phyloP scores from a whole-genome alignment of 2,113 vertebrate genomes.

The Catharus minimus region DNA sequence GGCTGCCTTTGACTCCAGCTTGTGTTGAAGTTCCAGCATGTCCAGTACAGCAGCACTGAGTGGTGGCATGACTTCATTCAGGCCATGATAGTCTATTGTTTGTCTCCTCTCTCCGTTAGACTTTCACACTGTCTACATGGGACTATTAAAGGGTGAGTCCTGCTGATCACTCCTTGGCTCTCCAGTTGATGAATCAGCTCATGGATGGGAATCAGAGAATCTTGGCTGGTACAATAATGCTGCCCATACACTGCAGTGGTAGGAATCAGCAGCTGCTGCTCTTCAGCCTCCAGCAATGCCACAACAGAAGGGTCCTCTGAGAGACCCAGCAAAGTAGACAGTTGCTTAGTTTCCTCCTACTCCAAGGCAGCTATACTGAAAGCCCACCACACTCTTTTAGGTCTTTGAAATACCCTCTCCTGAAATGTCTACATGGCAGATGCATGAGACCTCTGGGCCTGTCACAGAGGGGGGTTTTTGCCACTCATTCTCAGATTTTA shows the following conservation, averaged over 20 bases:
- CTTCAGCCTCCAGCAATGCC: not conserved
- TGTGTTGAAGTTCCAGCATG: not conserved
- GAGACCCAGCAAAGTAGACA: not conserved
- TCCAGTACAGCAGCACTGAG: not conserved
- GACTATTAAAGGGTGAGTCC: not conserved
- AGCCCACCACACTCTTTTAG: not conserved
- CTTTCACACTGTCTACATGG: not conserved
- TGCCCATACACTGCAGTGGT: not conserved
- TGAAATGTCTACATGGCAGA: accelerated
- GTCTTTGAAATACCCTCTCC: not conserved
- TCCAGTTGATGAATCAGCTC: not conserved
- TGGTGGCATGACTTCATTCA: not conserved
- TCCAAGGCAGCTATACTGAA: not conserved
- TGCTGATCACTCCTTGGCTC: not conserved
- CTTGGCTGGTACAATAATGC: not conserved
- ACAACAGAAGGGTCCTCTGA: not conserved
- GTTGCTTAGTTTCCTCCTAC: not conserved
- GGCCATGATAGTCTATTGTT: not conserved
- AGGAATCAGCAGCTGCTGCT: not conserved
- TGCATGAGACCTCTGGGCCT: not conserved
- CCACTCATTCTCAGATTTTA: not conserved
- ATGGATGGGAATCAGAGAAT: not conserved
- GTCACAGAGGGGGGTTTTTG: not conserved
- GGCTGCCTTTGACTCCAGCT: not conserved
- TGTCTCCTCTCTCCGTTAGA: not conserved